Percentiles rank a stretch among this genome's conserved stretches.
phyloP scores from a whole-genome alignment of 2,113 vertebrate genomes.

The Mus musculus region DNA sequence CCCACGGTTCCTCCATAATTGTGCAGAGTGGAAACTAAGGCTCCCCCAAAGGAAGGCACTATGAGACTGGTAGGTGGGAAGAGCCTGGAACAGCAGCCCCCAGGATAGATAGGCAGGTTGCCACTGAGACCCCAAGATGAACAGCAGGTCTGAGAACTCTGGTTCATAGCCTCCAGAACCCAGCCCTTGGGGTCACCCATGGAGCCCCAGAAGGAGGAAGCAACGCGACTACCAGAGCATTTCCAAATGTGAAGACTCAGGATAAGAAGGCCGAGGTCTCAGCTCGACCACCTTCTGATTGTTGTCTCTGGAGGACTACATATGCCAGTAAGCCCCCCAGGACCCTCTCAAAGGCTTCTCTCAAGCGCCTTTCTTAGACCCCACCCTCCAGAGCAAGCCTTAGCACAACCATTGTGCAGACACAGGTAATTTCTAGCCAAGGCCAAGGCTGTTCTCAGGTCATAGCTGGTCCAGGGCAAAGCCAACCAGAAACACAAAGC shows the following conservation, averaged over 20 bases:
- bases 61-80: accelerated
- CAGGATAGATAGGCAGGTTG: background rate
- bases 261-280: background rate
- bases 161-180: background rate
- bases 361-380: background rate
- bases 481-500: background rate
- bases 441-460: background rate
- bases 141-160: background rate
- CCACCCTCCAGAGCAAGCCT: background rate
- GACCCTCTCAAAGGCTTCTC: background rate
- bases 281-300: background rate
- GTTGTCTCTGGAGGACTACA: background rate
- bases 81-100: background rate
- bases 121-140: background rate
- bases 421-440: background rate
- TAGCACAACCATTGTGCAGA: background rate
- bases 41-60: background rate
- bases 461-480: background rate
- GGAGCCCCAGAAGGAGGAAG: background rate
- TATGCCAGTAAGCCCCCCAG: background rate
- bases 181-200: background rate
- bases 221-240: background rate
- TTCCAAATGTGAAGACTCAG: background rate
- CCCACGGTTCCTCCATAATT: accelerated
- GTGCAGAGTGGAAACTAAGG: background rate